These are phyloP conservation scores for Andrena marginata DNA, from an alignment of 2,888 invertebrate species.

Conservation along the genomic window DNA sequence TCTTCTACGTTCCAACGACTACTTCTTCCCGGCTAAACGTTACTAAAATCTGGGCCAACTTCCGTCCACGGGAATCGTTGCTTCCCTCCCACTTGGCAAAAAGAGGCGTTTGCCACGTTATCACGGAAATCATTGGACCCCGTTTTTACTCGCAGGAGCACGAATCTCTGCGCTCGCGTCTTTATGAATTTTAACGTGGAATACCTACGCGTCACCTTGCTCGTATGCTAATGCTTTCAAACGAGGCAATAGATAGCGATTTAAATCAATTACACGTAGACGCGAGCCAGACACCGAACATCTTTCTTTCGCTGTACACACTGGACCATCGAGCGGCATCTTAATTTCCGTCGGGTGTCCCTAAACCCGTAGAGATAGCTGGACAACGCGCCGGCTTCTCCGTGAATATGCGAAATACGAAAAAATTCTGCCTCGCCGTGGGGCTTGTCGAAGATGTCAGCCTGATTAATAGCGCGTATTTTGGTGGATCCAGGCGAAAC, in stretches of 20 bases:
- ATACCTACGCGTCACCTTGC: not conserved
- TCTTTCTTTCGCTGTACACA: slow-evolving; percentile 4
- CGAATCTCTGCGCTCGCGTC: not conserved
- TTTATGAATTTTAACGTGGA: slow-evolving; percentile 15
- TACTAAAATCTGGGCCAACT: not conserved
- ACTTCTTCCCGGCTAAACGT: not conserved
- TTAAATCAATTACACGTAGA: slow-evolving; percentile 30
- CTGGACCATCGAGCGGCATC: slow-evolving; percentile 18
- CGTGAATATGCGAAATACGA: slow-evolving; percentile 28
- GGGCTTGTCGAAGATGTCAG: slow-evolving; percentile 43
- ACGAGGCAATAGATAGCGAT: not conserved
- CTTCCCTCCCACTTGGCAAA: not conserved
- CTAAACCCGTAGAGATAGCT: not conserved
- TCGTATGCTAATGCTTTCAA: slow-evolving; percentile 10
- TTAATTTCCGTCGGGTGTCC: slow-evolving; percentile 20
- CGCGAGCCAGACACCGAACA: slow-evolving; percentile 4
- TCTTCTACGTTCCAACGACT: slow-evolving; percentile 42
- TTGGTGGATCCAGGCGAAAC: slow-evolving; percentile 51
- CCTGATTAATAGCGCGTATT: slow-evolving; percentile 66
- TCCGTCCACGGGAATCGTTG: not conserved
- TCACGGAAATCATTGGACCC: not conserved
- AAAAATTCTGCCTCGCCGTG: slow-evolving; percentile 29
- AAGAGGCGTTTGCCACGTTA: not conserved
- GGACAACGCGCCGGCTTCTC: not conserved
- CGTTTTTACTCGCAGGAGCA: not conserved